Conservation (phyloP, 92 coral and sea anemone genomes). For the Porites evermanni region DNA sequence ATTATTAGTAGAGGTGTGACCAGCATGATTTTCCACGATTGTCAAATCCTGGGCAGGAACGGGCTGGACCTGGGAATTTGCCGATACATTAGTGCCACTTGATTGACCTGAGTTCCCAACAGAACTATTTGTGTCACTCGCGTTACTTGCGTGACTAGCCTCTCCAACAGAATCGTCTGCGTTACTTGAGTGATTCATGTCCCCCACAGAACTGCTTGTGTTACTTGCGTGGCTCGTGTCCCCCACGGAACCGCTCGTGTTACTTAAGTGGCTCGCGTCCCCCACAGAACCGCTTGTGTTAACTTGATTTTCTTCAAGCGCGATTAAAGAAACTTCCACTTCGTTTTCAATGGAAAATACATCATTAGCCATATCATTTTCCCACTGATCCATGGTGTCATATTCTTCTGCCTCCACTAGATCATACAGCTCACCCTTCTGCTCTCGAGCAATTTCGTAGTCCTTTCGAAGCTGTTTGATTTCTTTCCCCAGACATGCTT, state of each 20-base stretch:
- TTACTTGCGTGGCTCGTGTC: no score
- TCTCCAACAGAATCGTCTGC: background rate
- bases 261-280: no score
- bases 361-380: no score
- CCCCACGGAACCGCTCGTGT: no score
- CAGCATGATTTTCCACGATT: background rate
- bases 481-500: background rate
- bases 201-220: background rate
- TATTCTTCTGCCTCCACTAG: no score
- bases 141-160: background rate
- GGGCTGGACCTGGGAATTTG: constrained; percentile 5
- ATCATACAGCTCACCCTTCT: no score
- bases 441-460: background rate
- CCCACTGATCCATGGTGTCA: no score
- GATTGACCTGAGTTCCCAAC: background rate
- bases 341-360: background rate
- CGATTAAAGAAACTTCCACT: constrained; percentile 10
- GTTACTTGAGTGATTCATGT: background rate
- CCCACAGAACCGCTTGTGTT: background rate
- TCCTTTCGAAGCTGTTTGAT: constrained; percentile 8
- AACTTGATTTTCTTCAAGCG: constrained; percentile 1
- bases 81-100: background rate
- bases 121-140: background rate
- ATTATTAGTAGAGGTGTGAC: background rate
- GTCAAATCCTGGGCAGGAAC: background rate